Evolutionary conservation across 2,888 invertebrate genomes (phyloP).

Genomic region (Pandemis cinnamomeana): DNA sequence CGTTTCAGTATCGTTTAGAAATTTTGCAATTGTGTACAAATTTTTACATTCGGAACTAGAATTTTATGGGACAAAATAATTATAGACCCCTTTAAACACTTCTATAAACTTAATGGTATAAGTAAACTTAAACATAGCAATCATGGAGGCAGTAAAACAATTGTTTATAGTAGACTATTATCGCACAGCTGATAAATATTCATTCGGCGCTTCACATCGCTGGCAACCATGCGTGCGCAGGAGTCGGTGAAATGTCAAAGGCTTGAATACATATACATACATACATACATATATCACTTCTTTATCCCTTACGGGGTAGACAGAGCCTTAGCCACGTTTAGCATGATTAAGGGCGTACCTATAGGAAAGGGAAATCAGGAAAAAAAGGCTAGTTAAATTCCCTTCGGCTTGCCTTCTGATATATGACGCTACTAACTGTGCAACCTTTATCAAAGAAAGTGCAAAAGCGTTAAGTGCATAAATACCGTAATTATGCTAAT

Average conservation of each 20-base stretch:
- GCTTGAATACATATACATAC: neutral
- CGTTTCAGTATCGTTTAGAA: too few relatives aligned
- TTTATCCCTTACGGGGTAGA: too few relatives aligned
- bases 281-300: neutral
- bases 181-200: slow-evolving; percentile 4
- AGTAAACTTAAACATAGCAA: slow-evolving; percentile 15
- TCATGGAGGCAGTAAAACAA: neutral
- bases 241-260: slow-evolving; percentile 11
- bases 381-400: too few relatives aligned
- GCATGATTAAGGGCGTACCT: too few relatives aligned
- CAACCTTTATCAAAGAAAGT: slow-evolving; percentile 13
- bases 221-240: neutral
- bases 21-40: too few relatives aligned
- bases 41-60: too few relatives aligned
- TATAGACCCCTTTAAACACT: slow-evolving; percentile 11
- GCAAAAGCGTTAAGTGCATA: slow-evolving; percentile 34
- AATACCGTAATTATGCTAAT: slow-evolving; percentile 39
- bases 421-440: too few relatives aligned
- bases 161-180: neutral
- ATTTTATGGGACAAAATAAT: neutral
- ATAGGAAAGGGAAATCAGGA: too few relatives aligned
- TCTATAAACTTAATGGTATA: slow-evolving; percentile 13
- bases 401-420: too few relatives aligned
- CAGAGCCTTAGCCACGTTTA: too few relatives aligned
- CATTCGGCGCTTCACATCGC: neutral